Percentiles rank a stretch among this genome's conserved stretches.
Evolutionary conservation across 2,888 invertebrate genomes (phyloP).

Genomic region (Andrena bucephala): DNA sequence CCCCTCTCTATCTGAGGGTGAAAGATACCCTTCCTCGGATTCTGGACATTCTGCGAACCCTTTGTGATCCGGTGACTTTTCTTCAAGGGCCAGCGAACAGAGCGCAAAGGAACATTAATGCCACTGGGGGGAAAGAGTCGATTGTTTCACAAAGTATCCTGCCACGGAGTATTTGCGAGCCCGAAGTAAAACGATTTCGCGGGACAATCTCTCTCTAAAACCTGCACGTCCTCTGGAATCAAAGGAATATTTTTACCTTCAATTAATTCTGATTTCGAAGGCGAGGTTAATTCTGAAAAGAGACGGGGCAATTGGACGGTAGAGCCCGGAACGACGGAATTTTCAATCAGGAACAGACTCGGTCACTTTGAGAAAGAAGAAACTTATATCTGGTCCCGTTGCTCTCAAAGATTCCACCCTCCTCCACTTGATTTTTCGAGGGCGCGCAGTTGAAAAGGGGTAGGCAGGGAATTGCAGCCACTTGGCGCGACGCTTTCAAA

Average conservation of each 20-base stretch:
- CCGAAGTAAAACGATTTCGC: conserved; percentile 22
- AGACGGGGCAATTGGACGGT: neutral
- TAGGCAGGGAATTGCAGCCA: conserved; percentile 2
- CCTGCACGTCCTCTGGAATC: neutral
- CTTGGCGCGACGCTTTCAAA: conserved; percentile 13
- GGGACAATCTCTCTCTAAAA: neutral
- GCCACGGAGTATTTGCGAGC: conserved; percentile 19
- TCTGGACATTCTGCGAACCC: conserved; percentile 44
- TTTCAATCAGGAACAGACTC: neutral
- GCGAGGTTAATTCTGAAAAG: conserved; percentile 5
- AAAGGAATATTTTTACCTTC: neutral
- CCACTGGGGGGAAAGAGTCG: neutral
- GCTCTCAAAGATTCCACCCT: conserved; percentile 2
- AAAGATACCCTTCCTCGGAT: conserved; percentile 32
- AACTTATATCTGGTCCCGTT: conserved; percentile 16
- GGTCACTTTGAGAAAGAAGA: conserved; percentile 29
- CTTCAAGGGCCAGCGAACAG: conserved; percentile 7
- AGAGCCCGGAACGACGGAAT: neutral
- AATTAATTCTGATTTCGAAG: neutral
- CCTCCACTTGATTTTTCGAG: conserved; percentile 25
- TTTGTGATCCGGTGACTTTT: conserved; percentile 41
- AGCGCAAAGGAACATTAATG: conserved; percentile 23
- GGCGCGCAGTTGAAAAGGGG: neutral
- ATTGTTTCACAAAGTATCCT: conserved; percentile 1
- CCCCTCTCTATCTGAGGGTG: conserved; percentile 31